These are phyloP conservation scores for Drosophila lowei DNA, from an alignment of 1,140 invertebrate species.

Conservation along the genomic window DNA sequence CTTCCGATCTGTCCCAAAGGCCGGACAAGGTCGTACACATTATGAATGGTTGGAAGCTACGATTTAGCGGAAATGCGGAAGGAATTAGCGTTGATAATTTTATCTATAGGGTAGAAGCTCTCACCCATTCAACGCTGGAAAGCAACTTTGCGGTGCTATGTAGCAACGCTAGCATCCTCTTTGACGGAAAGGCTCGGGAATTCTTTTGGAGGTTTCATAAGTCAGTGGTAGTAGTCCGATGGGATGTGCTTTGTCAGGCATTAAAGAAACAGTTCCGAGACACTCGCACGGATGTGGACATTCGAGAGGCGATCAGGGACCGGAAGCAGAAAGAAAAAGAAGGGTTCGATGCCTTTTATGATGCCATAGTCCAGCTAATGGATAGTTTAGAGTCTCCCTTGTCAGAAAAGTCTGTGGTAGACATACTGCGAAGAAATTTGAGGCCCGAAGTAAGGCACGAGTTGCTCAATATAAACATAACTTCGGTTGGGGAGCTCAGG, in stretches of 20 bases:
- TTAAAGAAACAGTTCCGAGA: not conserved
- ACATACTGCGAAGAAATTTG: not conserved
- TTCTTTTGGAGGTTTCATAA: no score
- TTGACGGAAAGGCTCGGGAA: no score
- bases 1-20: not conserved
- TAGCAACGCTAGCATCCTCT: no score
- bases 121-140: no score
- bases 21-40: conserved; percentile 5
- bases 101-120: not conserved
- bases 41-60: conserved; percentile 9
- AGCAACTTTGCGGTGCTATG: not conserved
- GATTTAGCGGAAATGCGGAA: conserved; percentile 2
- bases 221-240: not conserved
- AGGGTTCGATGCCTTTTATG: not conserved
- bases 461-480: not conserved
- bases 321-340: conserved; percentile 3
- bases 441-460: conserved; percentile 6
- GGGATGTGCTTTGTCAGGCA: not conserved
- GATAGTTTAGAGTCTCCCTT: not conserved
- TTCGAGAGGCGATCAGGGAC: not conserved
- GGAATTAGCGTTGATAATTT: conserved; percentile 1
- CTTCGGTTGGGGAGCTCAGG: not conserved
- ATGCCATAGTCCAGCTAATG: not conserved
- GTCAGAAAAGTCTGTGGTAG: no score
- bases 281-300: conserved; percentile 1